A percentile compares a stretch with the other conserved stretches of the same genome.
phyloP scores from a whole-genome alignment of 2,113 vertebrate genomes.

The Pedionomus torquatus region DNA sequence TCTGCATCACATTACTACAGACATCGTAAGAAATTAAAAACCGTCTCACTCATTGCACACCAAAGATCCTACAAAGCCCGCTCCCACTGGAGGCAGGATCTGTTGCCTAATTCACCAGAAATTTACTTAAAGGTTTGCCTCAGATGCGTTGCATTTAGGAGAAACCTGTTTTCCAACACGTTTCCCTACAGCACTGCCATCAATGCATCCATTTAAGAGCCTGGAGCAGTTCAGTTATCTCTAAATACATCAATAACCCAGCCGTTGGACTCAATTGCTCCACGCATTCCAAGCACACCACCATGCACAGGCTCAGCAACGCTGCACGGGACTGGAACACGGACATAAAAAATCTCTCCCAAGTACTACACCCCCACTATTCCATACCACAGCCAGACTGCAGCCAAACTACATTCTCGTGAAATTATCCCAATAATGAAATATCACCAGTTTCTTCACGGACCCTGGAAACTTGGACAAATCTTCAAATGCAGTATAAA shows the following conservation, averaged over 20 bases:
- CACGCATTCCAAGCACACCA: background rate
- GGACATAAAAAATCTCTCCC: background rate
- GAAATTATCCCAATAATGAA: background rate
- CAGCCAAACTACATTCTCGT: background rate
- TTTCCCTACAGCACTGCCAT: background rate
- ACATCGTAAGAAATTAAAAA: background rate
- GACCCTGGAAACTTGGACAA: background rate
- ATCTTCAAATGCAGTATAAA: background rate
- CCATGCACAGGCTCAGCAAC: background rate
- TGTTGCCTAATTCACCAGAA: background rate
- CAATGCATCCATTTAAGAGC: background rate
- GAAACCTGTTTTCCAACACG: background rate
- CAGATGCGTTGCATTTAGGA: background rate
- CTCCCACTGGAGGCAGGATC: background rate
- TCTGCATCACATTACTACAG: slow-evolving; percentile 32
- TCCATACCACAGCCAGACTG: background rate
- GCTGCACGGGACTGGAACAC: background rate
- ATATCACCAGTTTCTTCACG: background rate
- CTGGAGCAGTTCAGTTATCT: background rate
- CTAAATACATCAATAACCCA: background rate
- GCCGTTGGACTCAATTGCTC: background rate
- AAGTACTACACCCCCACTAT: background rate
- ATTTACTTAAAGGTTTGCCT: background rate
- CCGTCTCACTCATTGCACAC: background rate
- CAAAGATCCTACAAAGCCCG: background rate